Percentiles rank a stretch among this genome's conserved stretches.
phyloP scores from a whole-genome alignment of 2,797 vertebrate species.

The Darevskia nairensis region DNA sequence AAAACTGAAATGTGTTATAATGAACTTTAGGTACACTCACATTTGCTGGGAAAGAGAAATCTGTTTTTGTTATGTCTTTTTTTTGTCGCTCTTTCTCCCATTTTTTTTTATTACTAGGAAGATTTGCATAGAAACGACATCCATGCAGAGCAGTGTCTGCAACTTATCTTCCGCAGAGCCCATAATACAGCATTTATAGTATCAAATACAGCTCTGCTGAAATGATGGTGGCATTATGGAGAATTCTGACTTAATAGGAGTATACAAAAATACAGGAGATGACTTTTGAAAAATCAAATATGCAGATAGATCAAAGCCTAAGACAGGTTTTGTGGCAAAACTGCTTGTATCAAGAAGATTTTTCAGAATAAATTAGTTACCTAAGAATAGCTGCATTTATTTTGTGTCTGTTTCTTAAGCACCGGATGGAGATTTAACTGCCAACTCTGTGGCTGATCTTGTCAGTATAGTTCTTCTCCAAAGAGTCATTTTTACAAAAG shows the following conservation, averaged over 20 bases:
- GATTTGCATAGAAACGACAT: neutral
- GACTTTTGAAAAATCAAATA: slow-evolving; percentile 3
- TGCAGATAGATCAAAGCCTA: slow-evolving; percentile 7
- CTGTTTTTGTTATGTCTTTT: neutral
- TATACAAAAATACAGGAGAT: slow-evolving; percentile 15
- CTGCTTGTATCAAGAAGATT: neutral
- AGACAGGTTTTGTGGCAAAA: neutral
- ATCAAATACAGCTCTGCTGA: neutral
- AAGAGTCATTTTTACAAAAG: slow-evolving; percentile 1
- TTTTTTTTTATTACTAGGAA: slow-evolving; percentile 39
- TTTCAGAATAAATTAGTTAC: neutral
- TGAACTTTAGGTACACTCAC: neutral
- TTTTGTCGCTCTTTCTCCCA: too few relatives aligned
- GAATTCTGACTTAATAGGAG: neutral
- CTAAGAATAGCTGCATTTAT: neutral
- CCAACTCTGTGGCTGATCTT: neutral
- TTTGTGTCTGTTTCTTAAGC: neutral
- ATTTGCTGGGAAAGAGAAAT: neutral
- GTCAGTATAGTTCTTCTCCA: neutral
- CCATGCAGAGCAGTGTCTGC: neutral
- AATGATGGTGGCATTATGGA: neutral
- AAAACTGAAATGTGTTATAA: slow-evolving; percentile 14
- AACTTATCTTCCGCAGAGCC: neutral
- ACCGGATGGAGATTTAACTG: neutral
- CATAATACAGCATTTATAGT: slow-evolving; percentile 3